Percentiles rank a stretch among this genome's conserved stretches.
These are phyloP conservation scores for Epinotia demarniana DNA, from an alignment of 2,888 invertebrate species.

Conservation along the genomic window DNA sequence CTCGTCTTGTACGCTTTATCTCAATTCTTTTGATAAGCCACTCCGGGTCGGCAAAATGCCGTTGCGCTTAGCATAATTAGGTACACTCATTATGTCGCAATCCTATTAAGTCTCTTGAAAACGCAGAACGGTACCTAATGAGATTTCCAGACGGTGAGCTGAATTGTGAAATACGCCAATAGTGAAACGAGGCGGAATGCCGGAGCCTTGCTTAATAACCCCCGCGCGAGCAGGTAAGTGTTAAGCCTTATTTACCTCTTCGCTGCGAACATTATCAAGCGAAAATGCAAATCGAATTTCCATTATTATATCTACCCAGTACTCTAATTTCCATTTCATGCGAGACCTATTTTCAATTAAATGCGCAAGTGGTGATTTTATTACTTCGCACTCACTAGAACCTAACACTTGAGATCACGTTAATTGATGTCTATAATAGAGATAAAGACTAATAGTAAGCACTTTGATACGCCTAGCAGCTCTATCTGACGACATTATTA, in stretches of 20 bases:
- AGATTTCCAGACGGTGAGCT: constrained; percentile 51
- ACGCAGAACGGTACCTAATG: constrained; percentile 47
- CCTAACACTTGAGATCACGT: neutral
- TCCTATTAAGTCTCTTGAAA: constrained; percentile 42
- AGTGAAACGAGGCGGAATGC: constrained; percentile 56
- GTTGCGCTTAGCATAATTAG: constrained; percentile 41
- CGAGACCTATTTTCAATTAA: constrained; percentile 27
- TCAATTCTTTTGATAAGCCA: constrained; percentile 20
- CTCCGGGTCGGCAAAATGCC: constrained; percentile 26
- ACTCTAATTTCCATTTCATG: constrained; percentile 46
- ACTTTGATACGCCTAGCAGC: constrained; percentile 10
- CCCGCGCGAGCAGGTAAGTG: constrained; percentile 52
- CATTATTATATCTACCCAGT: constrained; percentile 48
- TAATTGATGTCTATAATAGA: constrained; percentile 6
- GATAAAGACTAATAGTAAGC: constrained; percentile 5
- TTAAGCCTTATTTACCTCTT: constrained; percentile 60
- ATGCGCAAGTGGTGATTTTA: constrained; percentile 24
- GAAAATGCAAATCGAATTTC: constrained; percentile 59
- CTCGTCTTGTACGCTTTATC: neutral
- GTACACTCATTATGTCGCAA: constrained; percentile 41
- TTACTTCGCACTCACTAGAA: neutral
- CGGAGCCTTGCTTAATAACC: constrained; percentile 54
- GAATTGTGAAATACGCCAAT: constrained; percentile 54
- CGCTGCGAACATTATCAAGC: constrained; percentile 53
- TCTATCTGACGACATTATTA: constrained; percentile 15